A percentile compares a stretch with the other conserved stretches of the same genome.
These are phyloP conservation scores for Hyposoter didymator DNA, from an alignment of 2,888 invertebrate species.

Conservation along the genomic window DNA sequence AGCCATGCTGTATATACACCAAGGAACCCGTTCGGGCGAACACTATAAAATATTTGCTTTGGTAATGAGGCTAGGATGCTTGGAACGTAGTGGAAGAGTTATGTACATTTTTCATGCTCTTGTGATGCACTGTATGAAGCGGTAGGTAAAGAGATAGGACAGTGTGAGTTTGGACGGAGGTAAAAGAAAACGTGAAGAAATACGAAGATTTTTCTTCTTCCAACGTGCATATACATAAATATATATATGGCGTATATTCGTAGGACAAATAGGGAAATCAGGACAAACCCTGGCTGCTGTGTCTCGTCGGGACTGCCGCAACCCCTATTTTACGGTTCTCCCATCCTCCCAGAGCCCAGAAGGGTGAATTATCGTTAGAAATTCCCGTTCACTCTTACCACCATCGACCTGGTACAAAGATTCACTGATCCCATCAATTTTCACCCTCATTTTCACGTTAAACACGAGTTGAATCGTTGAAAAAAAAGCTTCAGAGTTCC, in stretches of 20 bases:
- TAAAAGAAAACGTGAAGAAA: conserved; percentile 36
- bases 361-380: conserved; percentile 77
- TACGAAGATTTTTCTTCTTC: conserved; percentile 41
- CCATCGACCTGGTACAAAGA: conserved; percentile 1
- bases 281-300: conserved; percentile 43
- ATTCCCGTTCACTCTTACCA: background rate
- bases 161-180: conserved; percentile 26
- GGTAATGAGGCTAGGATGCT: conserved; percentile 83
- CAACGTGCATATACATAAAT: background rate
- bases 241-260: conserved; percentile 71
- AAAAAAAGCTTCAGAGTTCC: background rate
- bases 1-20: background rate
- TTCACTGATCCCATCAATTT: conserved; percentile 12
- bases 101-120: conserved; percentile 53
- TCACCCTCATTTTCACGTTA: background rate
- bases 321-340: conserved; percentile 40
- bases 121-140: conserved; percentile 27
- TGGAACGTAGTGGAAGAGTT: conserved; percentile 30
- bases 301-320: conserved; percentile 30
- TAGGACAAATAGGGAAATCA: conserved; percentile 80
- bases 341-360: conserved; percentile 47
- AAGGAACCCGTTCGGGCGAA: conserved; percentile 73
- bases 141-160: conserved; percentile 31
- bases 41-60: conserved; percentile 84
- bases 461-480: background rate